phyloP scores from a whole-genome alignment of 2,888 invertebrate genomes.

The Mesorhabditis belari region DNA sequence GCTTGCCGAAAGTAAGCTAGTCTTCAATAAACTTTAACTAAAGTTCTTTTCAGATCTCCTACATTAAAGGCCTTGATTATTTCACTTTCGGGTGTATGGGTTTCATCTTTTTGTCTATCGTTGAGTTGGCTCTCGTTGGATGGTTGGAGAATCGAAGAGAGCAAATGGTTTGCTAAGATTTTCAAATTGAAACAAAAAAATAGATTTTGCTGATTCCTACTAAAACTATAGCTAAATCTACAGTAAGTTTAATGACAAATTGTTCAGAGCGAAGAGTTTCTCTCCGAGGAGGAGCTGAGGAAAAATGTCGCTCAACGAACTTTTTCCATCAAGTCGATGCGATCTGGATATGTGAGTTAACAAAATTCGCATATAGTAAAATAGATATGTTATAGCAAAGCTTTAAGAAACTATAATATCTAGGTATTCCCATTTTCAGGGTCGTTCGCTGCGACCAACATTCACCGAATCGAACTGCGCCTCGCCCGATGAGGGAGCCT shows the following conservation, averaged over 20 bases:
- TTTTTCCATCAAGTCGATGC: slow-evolving; percentile 31
- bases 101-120: slow-evolving; percentile 48
- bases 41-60: slow-evolving; percentile 35
- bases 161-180: neutral
- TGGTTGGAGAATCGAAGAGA: slow-evolving; percentile 14
- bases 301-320: slow-evolving; percentile 35
- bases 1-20: slow-evolving; percentile 44
- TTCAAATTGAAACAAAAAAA: neutral
- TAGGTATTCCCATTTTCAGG: no score
- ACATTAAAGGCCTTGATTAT: slow-evolving; percentile 50
- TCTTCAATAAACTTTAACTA: neutral
- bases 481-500: slow-evolving; percentile 25
- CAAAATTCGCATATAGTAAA: neutral
- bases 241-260: neutral
- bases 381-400: no score
- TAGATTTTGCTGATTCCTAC: neutral
- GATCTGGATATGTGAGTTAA: slow-evolving; percentile 26
- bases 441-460: neutral
- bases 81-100: slow-evolving; percentile 51
- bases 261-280: slow-evolving; percentile 15
- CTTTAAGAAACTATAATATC: no score
- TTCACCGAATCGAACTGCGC: slow-evolving; percentile 17
- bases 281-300: slow-evolving; percentile 34
- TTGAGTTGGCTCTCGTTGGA: slow-evolving; percentile 32
- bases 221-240: no score